These are phyloP conservation scores for Branchipolynoe longqiensis DNA, from an alignment of 2,888 invertebrate species.

Conservation along the genomic window DNA sequence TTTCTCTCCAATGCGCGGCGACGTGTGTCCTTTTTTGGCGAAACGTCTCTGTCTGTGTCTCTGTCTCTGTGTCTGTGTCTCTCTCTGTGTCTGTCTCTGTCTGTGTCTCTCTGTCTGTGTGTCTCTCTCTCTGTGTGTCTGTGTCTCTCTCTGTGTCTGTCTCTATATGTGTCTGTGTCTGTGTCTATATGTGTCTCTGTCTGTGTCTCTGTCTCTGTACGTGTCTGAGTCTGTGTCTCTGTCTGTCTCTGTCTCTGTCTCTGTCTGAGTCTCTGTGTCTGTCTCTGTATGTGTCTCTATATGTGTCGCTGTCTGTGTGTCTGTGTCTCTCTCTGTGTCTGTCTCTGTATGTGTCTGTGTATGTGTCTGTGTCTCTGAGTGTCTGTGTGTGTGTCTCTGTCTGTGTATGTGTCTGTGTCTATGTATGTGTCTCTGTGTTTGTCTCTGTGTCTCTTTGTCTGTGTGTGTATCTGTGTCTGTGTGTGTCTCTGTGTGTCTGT, in stretches of 20 bases:
- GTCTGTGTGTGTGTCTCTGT: neutral
- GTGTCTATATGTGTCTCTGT: conserved; percentile 1
- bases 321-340: neutral
- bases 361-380: neutral
- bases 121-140: neutral
- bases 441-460: neutral
- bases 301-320: neutral
- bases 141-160: neutral
- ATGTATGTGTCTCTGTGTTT: neutral
- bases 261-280: neutral
- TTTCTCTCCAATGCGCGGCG: no score
- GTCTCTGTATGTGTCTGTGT: neutral
- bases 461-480: neutral
- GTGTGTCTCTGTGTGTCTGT: no score
- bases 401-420: neutral
- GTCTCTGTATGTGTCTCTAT: neutral
- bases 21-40: no score
- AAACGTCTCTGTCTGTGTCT: no score
- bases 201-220: no score
- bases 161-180: neutral
- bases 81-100: no score
- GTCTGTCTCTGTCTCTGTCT: conserved; percentile 18
- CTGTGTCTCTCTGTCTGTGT: neutral
- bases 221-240: neutral
- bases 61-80: no score